Base-by-base conservation (phyloP, 1,140 invertebrate species). In the Sesamia nonagrioides region DNA sequence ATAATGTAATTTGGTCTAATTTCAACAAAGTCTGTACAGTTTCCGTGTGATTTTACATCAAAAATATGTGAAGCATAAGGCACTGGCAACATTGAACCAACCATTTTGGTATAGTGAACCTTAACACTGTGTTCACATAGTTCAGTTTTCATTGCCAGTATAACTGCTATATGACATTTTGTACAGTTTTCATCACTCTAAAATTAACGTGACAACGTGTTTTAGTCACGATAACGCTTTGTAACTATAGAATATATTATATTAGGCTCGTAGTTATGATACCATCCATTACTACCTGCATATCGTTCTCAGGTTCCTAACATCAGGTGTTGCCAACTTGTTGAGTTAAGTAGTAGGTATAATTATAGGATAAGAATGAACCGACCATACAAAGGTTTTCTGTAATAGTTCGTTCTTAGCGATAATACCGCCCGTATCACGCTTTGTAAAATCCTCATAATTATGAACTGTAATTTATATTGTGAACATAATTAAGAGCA, bases 311-410 rank as follows among this genome's bases (percentile, higher is more conserved):
- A 61, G 13, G 6, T 61, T 61, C 1, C 2, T n/a, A 37, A 37
- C 27, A 61, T 17, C 15, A 17, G 60, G 13, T 60, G 27, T n/a
- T 61, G 60, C 60, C 35, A 61, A 61, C 60, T 61, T 61, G 60
- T 61, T 61, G 60, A 33, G 35, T 37, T 37, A 37, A n/a, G 27
- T 40, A 40, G 37, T n/a, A n/a, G n/a, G n/a, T 40, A 6, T 40
- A 40, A 27, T 27, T 27, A n/a, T n/a, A n/a, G n/a, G n/a, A n/a
- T n/a, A n/a, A n/a, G n/a, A n/a, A n/a, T n/a, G n/a, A n/a, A n/a
- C n/a, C n/a, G n/a, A n/a, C n/a, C n/a, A n/a, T n/a, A n/a, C n/a
- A n/a, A n/a, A n/a, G n/a, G n/a, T n/a, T n/a, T n/a, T n/a, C n/a
- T n/a, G n/a, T n/a, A n/a, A n/a, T n/a, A n/a, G n/a, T n/a, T n/a